Evolutionary conservation across 1,140 invertebrate species (phyloP), one percentile per base, ranked within the genome.

Genomic region (Ectropis grisescens): DNA sequence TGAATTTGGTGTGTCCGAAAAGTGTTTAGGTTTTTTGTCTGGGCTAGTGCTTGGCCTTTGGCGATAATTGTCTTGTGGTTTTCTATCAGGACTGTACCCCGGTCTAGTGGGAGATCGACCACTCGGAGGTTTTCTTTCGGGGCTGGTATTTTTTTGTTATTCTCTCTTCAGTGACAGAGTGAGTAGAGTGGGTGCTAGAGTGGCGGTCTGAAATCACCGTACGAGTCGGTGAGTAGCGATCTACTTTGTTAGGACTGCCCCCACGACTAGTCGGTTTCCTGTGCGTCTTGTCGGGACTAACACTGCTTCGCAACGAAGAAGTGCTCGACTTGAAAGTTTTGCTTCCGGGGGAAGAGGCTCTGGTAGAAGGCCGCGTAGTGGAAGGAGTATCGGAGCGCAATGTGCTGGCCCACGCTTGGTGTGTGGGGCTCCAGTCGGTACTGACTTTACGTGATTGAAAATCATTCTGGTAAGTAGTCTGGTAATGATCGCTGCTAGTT

Each of bases 331-430:
- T 47, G 51, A 65, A 71, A 10, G 66, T 79, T 40, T 61, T 79
- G 29, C 60, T 67, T 15, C 74, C 79, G 5, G 78, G 82, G 25
- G 84, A 82, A 12, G 82, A 70, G 22, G 62, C 69, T 50, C 70
- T 76, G 32, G 51, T 74, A 41, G 53, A 78, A 40, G 51, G 83
- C 7, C 58, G 55, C 3, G 64, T 61, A 3, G 54, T 62, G 29
- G 84, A 75, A 7, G 87, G 85, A 35, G 76, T 85, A 26, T 87
- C 84, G 29, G 87, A 83, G 29, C 90, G 83, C 19, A 91, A 68
- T 15, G 89, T 89, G 35, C 87, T 86, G 1, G 88, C 89, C 78
- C 90, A 91, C 2, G 88, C 88, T 45, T 90, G 85, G 58, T 91
- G 90, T 11, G 88, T 86, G 4, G 89, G 87, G 58, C 88, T 89